phyloP scores from a whole-genome alignment of 2,888 invertebrate genomes.

The Perdita meconis region DNA sequence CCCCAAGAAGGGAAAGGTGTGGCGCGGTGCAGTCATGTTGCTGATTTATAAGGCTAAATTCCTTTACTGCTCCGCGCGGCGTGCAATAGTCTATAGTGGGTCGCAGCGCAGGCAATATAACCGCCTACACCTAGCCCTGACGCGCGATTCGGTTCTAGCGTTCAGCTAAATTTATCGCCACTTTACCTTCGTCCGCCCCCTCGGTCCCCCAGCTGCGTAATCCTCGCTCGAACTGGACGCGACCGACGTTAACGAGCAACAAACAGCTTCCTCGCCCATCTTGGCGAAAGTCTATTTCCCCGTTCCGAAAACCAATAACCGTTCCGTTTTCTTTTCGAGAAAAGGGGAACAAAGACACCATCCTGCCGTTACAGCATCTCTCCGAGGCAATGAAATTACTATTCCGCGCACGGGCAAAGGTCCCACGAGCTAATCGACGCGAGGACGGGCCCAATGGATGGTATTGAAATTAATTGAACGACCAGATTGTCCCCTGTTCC shows the following conservation, averaged over 20 bases:
- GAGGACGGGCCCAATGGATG: conserved; percentile 23
- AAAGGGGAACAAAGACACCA: neutral
- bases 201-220: conserved; percentile 50
- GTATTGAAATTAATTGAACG: conserved; percentile 51
- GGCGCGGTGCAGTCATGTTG: conserved; percentile 82
- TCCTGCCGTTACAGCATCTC: neutral
- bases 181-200: conserved; percentile 48
- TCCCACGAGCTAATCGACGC: conserved; percentile 4
- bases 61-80: conserved; percentile 75
- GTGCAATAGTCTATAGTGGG: conserved; percentile 68
- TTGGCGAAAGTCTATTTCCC: conserved; percentile 21
- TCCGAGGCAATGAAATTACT: neutral
- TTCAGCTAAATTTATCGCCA: conserved; percentile 72
- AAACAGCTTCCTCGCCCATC: conserved; percentile 31
- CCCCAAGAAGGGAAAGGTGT: conserved; percentile 85
- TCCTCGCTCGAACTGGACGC: conserved; percentile 26
- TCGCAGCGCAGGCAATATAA: conserved; percentile 64
- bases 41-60: conserved; percentile 84
- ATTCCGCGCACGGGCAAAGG: neutral
- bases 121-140: conserved; percentile 73
- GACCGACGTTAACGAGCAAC: conserved; percentile 60
- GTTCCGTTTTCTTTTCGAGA: neutral
- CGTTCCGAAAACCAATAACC: neutral
- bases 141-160: conserved; percentile 72
- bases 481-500: conserved; percentile 39